Evolutionary conservation across 1,140 invertebrate species (phyloP).

Genomic region (Bombus vancouverensis): DNA sequence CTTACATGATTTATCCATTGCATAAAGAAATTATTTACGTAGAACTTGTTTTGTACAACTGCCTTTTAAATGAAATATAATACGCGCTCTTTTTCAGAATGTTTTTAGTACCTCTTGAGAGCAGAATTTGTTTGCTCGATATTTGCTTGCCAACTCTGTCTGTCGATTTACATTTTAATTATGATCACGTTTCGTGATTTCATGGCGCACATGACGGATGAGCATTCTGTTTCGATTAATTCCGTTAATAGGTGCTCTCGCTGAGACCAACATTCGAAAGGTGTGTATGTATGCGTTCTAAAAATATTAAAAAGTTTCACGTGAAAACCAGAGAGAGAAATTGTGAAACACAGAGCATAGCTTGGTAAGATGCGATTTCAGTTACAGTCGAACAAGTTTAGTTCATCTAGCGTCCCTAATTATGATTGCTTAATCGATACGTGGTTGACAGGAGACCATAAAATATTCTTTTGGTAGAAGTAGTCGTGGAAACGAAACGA

Average conservation of each 20-base stretch:
- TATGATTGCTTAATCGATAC: conserved; percentile 32
- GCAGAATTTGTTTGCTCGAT: background rate
- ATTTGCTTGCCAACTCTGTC: background rate
- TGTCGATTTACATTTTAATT: background rate
- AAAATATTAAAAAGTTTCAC: background rate
- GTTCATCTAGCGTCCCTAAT: background rate
- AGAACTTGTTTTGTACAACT: background rate
- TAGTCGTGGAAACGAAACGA: background rate
- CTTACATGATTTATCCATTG: background rate
- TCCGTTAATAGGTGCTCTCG: background rate
- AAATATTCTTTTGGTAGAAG: background rate
- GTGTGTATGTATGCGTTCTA: background rate
- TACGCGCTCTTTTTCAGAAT: background rate
- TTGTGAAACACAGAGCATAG: background rate
- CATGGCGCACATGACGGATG: background rate
- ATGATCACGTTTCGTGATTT: background rate
- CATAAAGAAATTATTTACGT: background rate
- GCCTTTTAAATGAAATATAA: background rate
- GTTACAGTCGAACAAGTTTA: conserved; percentile 1
- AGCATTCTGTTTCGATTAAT: conserved; percentile 13
- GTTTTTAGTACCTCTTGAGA: background rate
- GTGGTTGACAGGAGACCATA: background rate
- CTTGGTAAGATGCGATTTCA: background rate
- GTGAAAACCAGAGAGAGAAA: conserved; percentile 22
- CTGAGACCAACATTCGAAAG: background rate